Percentiles rank a stretch among this genome's conserved stretches.
Evolutionary conservation across 1,140 invertebrate genomes (phyloP).

Genomic region (Conus ventricosus): DNA sequence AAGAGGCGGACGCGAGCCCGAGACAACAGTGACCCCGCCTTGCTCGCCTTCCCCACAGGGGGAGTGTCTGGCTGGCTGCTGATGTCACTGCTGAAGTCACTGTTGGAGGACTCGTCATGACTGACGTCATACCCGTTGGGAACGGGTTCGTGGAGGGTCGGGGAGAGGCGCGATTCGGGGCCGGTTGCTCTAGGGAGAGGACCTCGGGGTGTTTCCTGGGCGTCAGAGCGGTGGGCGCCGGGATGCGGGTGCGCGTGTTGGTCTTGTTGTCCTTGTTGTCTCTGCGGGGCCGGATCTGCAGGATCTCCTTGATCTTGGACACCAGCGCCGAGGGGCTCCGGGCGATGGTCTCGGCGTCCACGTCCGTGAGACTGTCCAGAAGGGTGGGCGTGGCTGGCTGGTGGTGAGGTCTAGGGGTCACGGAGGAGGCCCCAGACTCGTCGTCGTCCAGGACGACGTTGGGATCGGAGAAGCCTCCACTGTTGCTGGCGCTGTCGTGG

Average conservation of each 20-base stretch:
- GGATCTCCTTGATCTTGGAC: conserved; percentile 67
- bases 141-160: conserved; percentile 33
- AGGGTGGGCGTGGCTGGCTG: conserved; percentile 27
- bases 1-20: background rate
- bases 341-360: conserved; percentile 40
- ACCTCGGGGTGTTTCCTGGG: conserved; percentile 34
- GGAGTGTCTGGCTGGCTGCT: conserved; percentile 55
- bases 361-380: conserved; percentile 41
- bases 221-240: conserved; percentile 56
- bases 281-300: conserved; percentile 60
- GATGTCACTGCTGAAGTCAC: conserved; percentile 40
- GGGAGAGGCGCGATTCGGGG: background rate
- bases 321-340: conserved; percentile 55
- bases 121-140: conserved; percentile 48
- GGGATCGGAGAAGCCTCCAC: background rate
- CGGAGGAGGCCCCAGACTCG: background rate
- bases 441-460: background rate
- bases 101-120: conserved; percentile 39
- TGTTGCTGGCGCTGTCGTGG: conserved; percentile 17
- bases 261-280: conserved; percentile 41
- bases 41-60: conserved; percentile 53
- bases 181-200: background rate
- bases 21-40: background rate
- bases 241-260: conserved; percentile 54
- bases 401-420: conserved; percentile 21